Evolutionary conservation across 2,797 vertebrate genomes (phyloP), one percentile per base, ranked within the genome.

Genomic region (Argya squamiceps): DNA sequence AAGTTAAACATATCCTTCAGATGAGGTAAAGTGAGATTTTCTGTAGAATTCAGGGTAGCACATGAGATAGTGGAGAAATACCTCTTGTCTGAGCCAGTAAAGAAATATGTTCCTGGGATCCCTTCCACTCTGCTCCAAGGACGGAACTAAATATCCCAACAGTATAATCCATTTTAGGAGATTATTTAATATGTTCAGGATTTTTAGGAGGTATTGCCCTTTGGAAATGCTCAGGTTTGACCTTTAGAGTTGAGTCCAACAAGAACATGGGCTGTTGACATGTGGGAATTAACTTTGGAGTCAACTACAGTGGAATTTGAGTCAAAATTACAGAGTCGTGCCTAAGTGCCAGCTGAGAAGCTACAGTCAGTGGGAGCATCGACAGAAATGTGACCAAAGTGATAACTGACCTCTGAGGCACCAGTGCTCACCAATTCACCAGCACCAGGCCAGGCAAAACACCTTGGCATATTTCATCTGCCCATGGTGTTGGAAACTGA

Each of bases 271-370:
- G 11, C 11, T n/a, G 22, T 9, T 81, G 24, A 55, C 2, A 23
- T 4, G 37, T 1, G 4, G 18, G 11, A 81, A 44, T 53, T 20
- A 30, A 24, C 13, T 74, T 81, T 41, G 37, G 11, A 9, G 21
- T 21, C 11, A 64, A 0, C 7, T 37, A 9, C 24, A 5, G 11
- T 9, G 18, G 16, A 43, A 50, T 41, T 70, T 44, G 36, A 60
- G 14, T 6, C 8, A 52, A 55, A 74, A 39, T 47, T 49, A 41
- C 2, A 2, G 21, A 6, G 1, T 62, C 0, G 0, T 24, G 4
- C 23, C 10, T 29, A 50, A 43, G 11, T 34, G 22, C 10, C 29
- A 20, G 30, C 10, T 74, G 44, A 67, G 44, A 74, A 70, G 2
- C 12, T 44, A 44, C n/a, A 50, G 22, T 0, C 26, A 47, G 19